Base-by-base conservation (phyloP, 2,888 invertebrate genomes). In the Poecilus cupreus region DNA sequence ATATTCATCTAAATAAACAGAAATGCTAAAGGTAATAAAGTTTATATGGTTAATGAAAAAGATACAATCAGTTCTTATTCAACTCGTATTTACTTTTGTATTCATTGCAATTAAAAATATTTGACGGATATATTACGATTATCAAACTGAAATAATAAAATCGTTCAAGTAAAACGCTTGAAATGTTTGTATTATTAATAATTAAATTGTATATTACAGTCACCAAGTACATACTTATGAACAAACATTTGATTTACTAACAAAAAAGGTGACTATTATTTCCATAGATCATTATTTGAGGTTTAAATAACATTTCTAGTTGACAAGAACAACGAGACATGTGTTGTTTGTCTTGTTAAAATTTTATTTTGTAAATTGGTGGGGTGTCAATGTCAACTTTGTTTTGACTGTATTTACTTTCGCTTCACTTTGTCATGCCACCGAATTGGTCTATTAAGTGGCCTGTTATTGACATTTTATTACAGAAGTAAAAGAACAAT, bases 301-400 rank as follows among this genome's bases (percentile, higher is more conserved):
- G 37, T 37, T 60, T 60, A 68, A 18, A 68, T 37, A 37, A 32
- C 11, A 68, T 5, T 57, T 26, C n/a, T 13, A 60, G 24, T 13
- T 60, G 60, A 60, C 60, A 26, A 13, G 24, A 24, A 37, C 32
- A 68, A 68, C 64, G 32, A 37, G 37, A 68, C 37, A 68, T 11
- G 26, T 24, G 24, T 68, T 32, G 32, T 10, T 3, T 68, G 64
- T 68, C 64, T 68, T 68, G 64, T 68, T 68, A 37, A 68, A 57
- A 37, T 37, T 39, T 37, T 68, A 68, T 68, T 68, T 68, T 68
- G 64, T 37, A 68, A 68, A 68, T 68, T 68, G 64, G 37, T 11
- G 13, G 64, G 37, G 64, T 68, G 64, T 68, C 64, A 68, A 37
- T 68, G 37, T 18, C 64, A 68, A 16, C 3, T 32, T 68, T 60